These are phyloP conservation scores for Mycalesis mineus DNA, from an alignment of 2,888 invertebrate genomes.

Conservation along the genomic window DNA sequence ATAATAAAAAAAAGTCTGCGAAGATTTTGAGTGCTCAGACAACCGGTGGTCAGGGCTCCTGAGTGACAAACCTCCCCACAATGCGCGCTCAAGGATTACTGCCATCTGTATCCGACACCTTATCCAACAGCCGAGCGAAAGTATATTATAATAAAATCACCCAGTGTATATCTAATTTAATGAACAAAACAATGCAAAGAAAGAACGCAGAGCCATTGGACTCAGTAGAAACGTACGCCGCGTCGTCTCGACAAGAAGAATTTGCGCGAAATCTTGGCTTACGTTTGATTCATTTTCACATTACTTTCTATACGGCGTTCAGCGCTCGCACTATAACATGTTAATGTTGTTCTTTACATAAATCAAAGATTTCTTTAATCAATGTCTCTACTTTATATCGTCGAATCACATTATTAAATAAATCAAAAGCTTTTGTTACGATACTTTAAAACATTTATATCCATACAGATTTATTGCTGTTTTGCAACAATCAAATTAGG, in stretches of 20 bases:
- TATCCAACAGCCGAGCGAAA: too few relatives aligned
- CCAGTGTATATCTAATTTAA: neutral
- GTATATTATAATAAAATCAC: neutral
- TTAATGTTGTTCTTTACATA: neutral
- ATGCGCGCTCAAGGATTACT: too few relatives aligned
- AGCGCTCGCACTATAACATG: neutral
- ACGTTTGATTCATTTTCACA: neutral
- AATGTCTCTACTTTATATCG: neutral
- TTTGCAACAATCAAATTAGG: too few relatives aligned
- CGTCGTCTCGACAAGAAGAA: neutral
- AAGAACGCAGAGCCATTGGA: neutral
- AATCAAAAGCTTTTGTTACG: too few relatives aligned
- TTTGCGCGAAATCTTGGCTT: conserved; percentile 5
- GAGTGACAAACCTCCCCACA: too few relatives aligned
- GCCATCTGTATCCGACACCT: too few relatives aligned
- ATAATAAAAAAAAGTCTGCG: too few relatives aligned
- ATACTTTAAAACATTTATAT: too few relatives aligned
- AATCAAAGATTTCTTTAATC: neutral
- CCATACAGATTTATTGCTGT: too few relatives aligned
- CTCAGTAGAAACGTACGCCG: neutral
- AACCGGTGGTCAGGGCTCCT: too few relatives aligned
- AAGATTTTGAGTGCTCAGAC: too few relatives aligned
- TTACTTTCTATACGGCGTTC: neutral
- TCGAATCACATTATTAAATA: too few relatives aligned
- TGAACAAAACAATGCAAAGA: neutral